Evolutionary conservation across 2,888 invertebrate species (phyloP).

Genomic region (Mechanitis messenoides): DNA sequence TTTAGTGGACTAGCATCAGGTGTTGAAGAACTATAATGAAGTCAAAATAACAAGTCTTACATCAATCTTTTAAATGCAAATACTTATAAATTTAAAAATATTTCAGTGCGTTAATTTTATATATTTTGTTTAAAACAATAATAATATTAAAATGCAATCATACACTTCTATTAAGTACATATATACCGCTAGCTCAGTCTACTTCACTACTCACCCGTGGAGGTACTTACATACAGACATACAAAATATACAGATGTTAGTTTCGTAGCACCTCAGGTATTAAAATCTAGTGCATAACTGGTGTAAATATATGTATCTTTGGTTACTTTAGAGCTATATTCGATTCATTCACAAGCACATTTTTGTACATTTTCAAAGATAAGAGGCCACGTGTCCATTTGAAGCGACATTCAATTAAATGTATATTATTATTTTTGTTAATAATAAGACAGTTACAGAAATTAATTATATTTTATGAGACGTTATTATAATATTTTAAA

Average conservation of each 20-base stretch:
- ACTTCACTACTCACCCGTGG: conserved; percentile 8
- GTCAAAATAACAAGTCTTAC: conserved; percentile 8
- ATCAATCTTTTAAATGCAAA: neutral
- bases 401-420: too few species aligned
- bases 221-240: too few species aligned
- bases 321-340: conserved; percentile 10
- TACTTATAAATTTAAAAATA: too few species aligned
- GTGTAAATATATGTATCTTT: conserved; percentile 31
- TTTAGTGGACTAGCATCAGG: conserved; percentile 25
- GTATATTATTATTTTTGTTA: too few species aligned
- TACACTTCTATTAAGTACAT: conserved; percentile 24
- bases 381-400: too few species aligned
- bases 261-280: conserved; percentile 43
- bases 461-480: too few species aligned
- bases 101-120: too few species aligned
- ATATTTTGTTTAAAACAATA: too few species aligned
- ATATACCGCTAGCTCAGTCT: conserved; percentile 29
- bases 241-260: conserved; percentile 25
- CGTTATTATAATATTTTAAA: too few species aligned
- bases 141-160: neutral
- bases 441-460: too few species aligned
- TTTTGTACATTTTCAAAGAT: conserved; percentile 11
- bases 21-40: conserved; percentile 19
- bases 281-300: conserved; percentile 32
- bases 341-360: neutral